Evolutionary conservation across 2,797 vertebrate species (phyloP).

Genomic region (Lepus townsendii): DNA sequence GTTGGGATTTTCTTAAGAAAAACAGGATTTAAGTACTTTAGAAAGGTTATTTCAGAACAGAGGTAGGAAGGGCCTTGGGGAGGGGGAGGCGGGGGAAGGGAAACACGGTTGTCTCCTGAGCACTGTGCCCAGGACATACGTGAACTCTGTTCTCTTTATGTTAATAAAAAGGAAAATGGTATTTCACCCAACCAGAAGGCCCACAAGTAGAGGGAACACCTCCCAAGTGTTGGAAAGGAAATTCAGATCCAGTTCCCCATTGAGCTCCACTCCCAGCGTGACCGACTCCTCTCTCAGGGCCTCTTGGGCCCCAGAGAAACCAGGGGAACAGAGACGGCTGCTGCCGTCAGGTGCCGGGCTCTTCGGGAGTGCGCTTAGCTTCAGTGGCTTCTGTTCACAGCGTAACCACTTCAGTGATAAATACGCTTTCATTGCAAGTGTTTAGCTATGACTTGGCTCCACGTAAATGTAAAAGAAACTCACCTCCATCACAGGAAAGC

Average conservation of each 20-base stretch:
- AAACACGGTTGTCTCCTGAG: no score
- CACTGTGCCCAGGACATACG: no score
- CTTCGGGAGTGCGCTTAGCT: conserved; percentile 67
- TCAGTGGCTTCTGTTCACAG: conserved; percentile 78
- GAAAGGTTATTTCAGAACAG: not conserved
- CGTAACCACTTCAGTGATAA: conserved; percentile 75
- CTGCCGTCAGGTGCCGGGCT: conserved; percentile 54
- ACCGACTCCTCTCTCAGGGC: conserved; percentile 63
- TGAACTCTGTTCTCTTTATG: no score
- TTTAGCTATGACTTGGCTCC: conserved; percentile 72
- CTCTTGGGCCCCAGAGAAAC: conserved; percentile 72
- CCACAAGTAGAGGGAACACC: not conserved
- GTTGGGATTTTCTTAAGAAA: not conserved
- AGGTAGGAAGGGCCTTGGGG: no score
- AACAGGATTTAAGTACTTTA: not conserved
- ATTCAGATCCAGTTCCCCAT: not conserved
- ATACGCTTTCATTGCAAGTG: conserved; percentile 77
- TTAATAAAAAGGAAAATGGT: not conserved
- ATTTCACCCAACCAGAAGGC: not conserved
- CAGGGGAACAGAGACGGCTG: conserved; percentile 78
- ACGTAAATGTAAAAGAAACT: conserved; percentile 63
- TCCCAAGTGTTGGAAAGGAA: not conserved
- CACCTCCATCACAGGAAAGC: conserved; percentile 61
- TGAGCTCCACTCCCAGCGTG: conserved; percentile 65
- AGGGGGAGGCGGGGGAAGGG: no score